Conservation (phyloP, 2,113 vertebrate genomes). For the Pyrgilauda ruficollis region DNA sequence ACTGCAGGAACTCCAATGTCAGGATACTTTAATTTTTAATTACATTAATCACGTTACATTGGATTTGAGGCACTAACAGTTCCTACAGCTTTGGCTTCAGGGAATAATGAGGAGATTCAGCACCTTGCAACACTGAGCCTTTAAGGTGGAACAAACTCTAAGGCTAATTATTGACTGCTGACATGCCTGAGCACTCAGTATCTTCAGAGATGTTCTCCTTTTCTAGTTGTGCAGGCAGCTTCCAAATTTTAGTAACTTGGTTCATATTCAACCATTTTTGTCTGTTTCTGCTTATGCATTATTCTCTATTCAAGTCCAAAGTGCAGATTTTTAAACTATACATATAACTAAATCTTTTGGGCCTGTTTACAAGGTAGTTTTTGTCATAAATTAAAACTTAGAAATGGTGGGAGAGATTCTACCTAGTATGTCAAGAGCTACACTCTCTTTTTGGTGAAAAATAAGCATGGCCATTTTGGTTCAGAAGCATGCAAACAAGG, state of each 20-base stretch:
- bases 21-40: slow-evolving; percentile 19
- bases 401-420: not conserved
- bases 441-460: not conserved
- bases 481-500: not conserved
- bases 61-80: not conserved
- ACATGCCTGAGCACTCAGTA: not conserved
- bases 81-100: not conserved
- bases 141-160: not conserved
- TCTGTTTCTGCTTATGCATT: not conserved
- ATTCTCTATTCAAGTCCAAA: not conserved
- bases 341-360: not conserved
- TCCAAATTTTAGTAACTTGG: not conserved
- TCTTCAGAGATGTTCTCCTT: not conserved
- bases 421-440: not conserved
- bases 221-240: not conserved
- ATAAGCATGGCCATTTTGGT: not conserved
- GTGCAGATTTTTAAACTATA: not conserved
- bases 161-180: not conserved
- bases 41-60: not conserved
- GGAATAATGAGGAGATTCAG: not conserved
- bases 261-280: not conserved
- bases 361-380: not conserved
- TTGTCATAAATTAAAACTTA: not conserved
- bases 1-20: not conserved
- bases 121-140: not conserved